phyloP scores from a whole-genome alignment of 2,113 vertebrate genomes.

The Pimephales promelas region DNA sequence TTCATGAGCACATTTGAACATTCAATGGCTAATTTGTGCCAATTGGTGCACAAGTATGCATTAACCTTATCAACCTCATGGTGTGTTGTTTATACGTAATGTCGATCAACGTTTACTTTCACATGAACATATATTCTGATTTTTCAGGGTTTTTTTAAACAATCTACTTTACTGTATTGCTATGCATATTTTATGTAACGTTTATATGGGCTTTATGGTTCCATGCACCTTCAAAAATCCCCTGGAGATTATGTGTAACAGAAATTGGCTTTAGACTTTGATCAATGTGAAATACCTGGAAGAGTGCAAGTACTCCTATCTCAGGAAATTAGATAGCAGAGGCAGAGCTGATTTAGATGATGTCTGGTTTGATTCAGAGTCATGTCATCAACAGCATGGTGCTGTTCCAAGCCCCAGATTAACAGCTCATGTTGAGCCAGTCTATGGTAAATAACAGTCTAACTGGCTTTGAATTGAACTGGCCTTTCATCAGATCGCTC shows the following conservation, averaged over 20 bases:
- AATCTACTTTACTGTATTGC: background rate
- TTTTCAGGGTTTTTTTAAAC: background rate
- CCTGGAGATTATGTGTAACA: background rate
- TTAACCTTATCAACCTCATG: background rate
- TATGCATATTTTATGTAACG: background rate
- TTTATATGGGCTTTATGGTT: background rate
- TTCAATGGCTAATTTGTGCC: background rate
- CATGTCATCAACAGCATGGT: slow-evolving; percentile 30
- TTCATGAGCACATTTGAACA: background rate
- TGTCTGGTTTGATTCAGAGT: slow-evolving; percentile 52
- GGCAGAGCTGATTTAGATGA: slow-evolving; percentile 4
- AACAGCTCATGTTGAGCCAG: background rate
- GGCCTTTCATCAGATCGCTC: background rate
- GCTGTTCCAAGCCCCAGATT: slow-evolving; percentile 36
- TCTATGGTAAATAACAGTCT: slow-evolving; percentile 7
- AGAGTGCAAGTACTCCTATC: background rate
- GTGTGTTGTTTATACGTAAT: background rate
- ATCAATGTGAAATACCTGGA: slow-evolving; percentile 13
- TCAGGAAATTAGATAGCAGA: background rate
- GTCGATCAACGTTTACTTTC: background rate
- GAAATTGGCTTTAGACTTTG: background rate
- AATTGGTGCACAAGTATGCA: background rate
- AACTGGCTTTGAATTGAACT: too few species aligned
- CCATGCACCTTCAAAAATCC: background rate
- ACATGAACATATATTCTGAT: background rate